Conservation (phyloP, 2,888 invertebrate species). For the Stenoptilia bipunctidactyla region DNA sequence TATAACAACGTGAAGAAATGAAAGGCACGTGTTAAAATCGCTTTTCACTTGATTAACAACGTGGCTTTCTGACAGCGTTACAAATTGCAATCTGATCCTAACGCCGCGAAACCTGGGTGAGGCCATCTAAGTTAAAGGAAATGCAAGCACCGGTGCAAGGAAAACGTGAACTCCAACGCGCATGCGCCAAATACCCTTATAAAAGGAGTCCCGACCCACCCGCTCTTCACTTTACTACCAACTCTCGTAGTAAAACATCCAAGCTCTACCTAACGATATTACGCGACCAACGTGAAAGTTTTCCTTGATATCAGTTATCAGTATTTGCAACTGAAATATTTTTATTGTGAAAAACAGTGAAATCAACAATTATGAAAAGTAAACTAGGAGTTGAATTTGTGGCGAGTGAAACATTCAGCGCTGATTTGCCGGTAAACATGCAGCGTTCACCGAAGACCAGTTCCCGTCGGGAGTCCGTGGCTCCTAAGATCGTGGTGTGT, state of each 20-base stretch:
- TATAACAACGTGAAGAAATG: background rate
- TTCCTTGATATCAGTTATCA: slow-evolving; percentile 21
- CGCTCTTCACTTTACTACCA: slow-evolving; percentile 16
- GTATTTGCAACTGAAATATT: slow-evolving; percentile 15
- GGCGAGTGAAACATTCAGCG: slow-evolving; percentile 41
- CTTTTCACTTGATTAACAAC: no score
- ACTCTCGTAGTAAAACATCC: slow-evolving; percentile 8
- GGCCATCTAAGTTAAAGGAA: no score
- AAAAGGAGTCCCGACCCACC: slow-evolving; percentile 20
- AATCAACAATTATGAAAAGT: slow-evolving; percentile 47
- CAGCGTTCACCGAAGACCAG: slow-evolving; percentile 29
- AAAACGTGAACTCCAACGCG: no score
- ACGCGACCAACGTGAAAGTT: slow-evolving; percentile 43
- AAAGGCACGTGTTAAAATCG: no score
- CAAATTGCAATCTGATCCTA: no score
- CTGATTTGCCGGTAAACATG: slow-evolving; percentile 37
- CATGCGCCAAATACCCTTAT: no score
- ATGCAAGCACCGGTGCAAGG: no score
- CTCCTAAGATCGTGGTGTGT: slow-evolving; percentile 61
- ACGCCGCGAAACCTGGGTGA: no score
- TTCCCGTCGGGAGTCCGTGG: slow-evolving; percentile 36
- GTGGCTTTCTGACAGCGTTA: no score
- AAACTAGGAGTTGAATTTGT: slow-evolving; percentile 41
- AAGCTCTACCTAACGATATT: slow-evolving; percentile 6
- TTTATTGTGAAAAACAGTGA: slow-evolving; percentile 23